Evolutionary conservation across 2,113 vertebrate species (phyloP).

Genomic region (Riparia riparia): DNA sequence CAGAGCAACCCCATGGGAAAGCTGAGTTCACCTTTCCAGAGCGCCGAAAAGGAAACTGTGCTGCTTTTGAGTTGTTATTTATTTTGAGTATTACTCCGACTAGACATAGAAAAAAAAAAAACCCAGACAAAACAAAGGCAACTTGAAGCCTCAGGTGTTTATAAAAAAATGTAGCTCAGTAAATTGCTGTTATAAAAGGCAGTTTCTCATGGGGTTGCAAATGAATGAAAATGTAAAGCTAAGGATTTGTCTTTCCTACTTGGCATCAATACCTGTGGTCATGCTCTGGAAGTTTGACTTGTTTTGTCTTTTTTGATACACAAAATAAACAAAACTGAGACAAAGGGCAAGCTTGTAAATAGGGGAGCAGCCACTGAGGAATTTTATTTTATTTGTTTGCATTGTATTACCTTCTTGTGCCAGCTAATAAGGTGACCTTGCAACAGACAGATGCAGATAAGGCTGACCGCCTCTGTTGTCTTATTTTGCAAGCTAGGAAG

Average conservation of each 20-base stretch:
- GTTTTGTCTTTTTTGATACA: background rate
- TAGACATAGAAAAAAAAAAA: background rate
- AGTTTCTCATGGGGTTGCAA: background rate
- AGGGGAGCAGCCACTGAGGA: slow-evolving; percentile 10
- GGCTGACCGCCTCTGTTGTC: background rate
- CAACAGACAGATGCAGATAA: background rate
- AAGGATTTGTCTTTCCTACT: background rate
- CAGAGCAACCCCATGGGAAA: no score
- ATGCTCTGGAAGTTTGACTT: background rate
- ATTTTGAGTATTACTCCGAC: background rate
- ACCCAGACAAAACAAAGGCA: background rate
- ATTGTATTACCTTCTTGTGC: background rate
- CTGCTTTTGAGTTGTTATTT: background rate
- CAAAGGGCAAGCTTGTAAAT: slow-evolving; percentile 8
- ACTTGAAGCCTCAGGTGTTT: background rate
- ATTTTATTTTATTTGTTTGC: slow-evolving; percentile 28
- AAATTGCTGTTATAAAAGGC: background rate
- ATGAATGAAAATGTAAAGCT: background rate
- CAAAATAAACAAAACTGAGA: slow-evolving; percentile 7
- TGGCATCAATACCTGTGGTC: background rate
- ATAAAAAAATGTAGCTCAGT: background rate
- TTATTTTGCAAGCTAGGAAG: slow-evolving; percentile 26
- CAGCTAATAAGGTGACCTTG: slow-evolving; percentile 3
- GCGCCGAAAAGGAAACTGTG: fast-evolving
- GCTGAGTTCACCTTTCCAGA: background rate